Conservation (phyloP, 2,888 invertebrate species). For the Drosophila kambysellisi region DNA sequence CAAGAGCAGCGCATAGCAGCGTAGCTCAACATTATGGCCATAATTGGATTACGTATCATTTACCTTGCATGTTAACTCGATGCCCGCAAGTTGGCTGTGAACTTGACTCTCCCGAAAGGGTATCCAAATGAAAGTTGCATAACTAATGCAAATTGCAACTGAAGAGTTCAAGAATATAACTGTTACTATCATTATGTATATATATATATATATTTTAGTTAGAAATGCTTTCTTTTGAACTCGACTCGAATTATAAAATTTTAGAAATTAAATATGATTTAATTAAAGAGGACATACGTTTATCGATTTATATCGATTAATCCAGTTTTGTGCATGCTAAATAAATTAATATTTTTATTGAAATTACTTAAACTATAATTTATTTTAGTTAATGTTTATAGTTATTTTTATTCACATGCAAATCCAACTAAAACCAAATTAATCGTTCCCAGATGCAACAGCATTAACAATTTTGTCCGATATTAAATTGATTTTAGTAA, state of each 20-base stretch:
- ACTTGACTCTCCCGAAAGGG: conserved; percentile 9
- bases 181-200: not conserved
- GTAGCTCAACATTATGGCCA: conserved; percentile 18
- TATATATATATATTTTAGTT: not conserved
- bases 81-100: conserved; percentile 43
- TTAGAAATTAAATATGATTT: not conserved
- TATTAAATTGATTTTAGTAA: not conserved
- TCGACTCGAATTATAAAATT: not conserved
- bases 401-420: not conserved
- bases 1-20: conserved; percentile 34
- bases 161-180: too few species aligned
- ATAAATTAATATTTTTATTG: not conserved
- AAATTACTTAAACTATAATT: not conserved
- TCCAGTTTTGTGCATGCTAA: too few species aligned
- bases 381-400: not conserved
- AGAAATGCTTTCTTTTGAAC: not conserved
- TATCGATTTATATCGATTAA: not conserved
- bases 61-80: conserved; percentile 37
- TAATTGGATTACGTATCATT: conserved; percentile 47
- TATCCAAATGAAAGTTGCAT: not conserved
- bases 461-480: too few species aligned
- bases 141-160: not conserved
- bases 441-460: too few species aligned
- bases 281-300: not conserved
- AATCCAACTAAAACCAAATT: too few species aligned